These are phyloP conservation scores for Salvator merianae DNA, from an alignment of 2,113 vertebrate genomes.

Conservation along the genomic window DNA sequence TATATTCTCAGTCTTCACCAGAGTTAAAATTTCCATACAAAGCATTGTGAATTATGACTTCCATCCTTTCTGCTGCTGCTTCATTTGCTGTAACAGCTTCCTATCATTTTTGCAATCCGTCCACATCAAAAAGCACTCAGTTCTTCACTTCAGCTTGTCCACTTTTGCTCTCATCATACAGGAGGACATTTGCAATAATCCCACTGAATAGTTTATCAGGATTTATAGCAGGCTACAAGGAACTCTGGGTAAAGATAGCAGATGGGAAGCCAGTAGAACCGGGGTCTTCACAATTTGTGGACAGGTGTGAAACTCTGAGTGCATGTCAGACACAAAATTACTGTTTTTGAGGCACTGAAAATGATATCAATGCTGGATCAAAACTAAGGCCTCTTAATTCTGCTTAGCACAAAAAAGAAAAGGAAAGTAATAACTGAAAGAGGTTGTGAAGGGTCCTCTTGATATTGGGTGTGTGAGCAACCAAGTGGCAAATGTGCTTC, in stretches of 20 bases:
- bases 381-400: too few species aligned
- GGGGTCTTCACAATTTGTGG: background rate
- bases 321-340: too few species aligned
- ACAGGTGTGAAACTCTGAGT: too few species aligned
- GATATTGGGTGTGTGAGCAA: too few species aligned
- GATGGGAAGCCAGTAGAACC: background rate
- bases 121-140: background rate
- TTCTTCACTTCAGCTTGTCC: background rate
- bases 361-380: too few species aligned
- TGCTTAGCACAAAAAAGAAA: too few species aligned
- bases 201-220: background rate
- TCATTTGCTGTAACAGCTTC: conserved; percentile 30
- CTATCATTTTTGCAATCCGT: conserved; percentile 25
- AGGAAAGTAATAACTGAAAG: too few species aligned
- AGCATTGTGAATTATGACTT: conserved; percentile 35
- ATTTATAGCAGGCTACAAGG: background rate
- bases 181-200: background rate
- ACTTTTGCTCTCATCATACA: background rate
- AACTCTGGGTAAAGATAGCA: background rate
- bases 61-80: background rate
- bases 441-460: too few species aligned
- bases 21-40: conserved; percentile 54
- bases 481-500: too few species aligned
- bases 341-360: too few species aligned
- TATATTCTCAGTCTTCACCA: conserved; percentile 34